Percentiles rank a stretch among this genome's conserved stretches.
These are phyloP conservation scores for Pseudococcus viburni DNA, from an alignment of 2,888 invertebrate genomes.

Conservation along the genomic window DNA sequence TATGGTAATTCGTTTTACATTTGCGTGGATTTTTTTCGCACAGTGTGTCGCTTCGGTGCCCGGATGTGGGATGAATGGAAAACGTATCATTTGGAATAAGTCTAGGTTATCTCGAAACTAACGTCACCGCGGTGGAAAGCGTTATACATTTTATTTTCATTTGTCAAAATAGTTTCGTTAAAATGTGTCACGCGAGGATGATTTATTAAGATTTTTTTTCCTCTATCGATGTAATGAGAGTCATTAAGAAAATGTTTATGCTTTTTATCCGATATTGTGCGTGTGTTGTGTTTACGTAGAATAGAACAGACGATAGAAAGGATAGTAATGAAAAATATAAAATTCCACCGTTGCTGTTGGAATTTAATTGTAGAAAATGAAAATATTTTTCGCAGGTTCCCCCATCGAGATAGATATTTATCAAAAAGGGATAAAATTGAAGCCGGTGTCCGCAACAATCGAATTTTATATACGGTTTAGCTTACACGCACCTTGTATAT, in stretches of 20 bases:
- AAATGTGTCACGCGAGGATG: slow-evolving; percentile 20
- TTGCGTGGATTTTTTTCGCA: not conserved
- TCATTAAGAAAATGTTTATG: slow-evolving; percentile 20
- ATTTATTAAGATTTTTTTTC: slow-evolving; percentile 29
- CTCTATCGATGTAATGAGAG: not conserved
- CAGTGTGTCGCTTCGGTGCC: not conserved
- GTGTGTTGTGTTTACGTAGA: not conserved
- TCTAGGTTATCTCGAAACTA: not conserved
- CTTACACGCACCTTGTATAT: not conserved
- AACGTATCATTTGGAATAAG: slow-evolving; percentile 29
- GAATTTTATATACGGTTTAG: slow-evolving; percentile 18
- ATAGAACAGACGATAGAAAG: not conserved
- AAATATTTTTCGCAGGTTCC: not conserved
- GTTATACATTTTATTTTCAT: slow-evolving; percentile 36
- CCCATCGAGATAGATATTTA: slow-evolving; percentile 14
- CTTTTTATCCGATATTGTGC: not conserved
- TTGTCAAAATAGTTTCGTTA: slow-evolving; percentile 40
- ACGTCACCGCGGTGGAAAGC: not conserved
- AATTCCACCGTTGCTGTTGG: not conserved
- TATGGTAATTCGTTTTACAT: slow-evolving; percentile 10
- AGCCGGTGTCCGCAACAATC: slow-evolving; percentile 2
- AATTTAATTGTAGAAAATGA: slow-evolving; percentile 33
- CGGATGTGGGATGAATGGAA: not conserved
- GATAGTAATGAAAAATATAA: not conserved
- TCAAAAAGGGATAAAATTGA: slow-evolving; percentile 21